phyloP scores from a whole-genome alignment of 2,797 vertebrate species.

The Sebastes minor region DNA sequence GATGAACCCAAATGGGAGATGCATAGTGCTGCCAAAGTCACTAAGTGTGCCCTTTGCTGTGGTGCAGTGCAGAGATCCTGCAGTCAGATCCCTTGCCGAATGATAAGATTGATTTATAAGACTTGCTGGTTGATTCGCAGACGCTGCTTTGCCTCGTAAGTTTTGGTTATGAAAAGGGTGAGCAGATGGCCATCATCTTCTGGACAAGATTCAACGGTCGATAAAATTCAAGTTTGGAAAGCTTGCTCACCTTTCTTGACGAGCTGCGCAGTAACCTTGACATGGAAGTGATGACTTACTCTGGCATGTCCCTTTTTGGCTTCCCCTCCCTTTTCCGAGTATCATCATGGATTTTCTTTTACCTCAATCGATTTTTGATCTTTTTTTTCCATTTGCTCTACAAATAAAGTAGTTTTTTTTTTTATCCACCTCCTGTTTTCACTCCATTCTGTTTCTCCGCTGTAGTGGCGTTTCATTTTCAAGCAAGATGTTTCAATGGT shows the following conservation, averaged over 20 bases:
- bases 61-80: slow-evolving; percentile 23
- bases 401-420: not conserved
- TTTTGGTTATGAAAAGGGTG: slow-evolving; percentile 50
- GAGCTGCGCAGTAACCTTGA: slow-evolving; percentile 19
- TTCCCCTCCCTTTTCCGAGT: not conserved
- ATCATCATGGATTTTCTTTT: not conserved
- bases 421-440: not conserved
- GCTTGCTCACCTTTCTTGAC: slow-evolving; percentile 20
- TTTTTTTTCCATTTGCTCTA: not conserved
- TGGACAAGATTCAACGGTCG: slow-evolving; percentile 33
- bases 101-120: slow-evolving; percentile 1
- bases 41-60: slow-evolving; percentile 24
- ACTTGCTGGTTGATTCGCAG: slow-evolving; percentile 10
- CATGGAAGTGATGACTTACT: not conserved
- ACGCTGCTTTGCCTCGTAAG: slow-evolving; percentile 37
- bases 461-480: slow-evolving; percentile 13
- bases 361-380: not conserved
- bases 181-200: slow-evolving; percentile 56
- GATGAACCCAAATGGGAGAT: slow-evolving; percentile 29
- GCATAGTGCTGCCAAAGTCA: slow-evolving; percentile 6
- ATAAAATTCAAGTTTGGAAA: slow-evolving; percentile 57
- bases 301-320: not conserved
- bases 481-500: not conserved
- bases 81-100: not conserved
- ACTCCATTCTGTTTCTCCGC: not conserved